Conservation (phyloP, 2,797 vertebrate species). For the Limosa lapponica region DNA sequence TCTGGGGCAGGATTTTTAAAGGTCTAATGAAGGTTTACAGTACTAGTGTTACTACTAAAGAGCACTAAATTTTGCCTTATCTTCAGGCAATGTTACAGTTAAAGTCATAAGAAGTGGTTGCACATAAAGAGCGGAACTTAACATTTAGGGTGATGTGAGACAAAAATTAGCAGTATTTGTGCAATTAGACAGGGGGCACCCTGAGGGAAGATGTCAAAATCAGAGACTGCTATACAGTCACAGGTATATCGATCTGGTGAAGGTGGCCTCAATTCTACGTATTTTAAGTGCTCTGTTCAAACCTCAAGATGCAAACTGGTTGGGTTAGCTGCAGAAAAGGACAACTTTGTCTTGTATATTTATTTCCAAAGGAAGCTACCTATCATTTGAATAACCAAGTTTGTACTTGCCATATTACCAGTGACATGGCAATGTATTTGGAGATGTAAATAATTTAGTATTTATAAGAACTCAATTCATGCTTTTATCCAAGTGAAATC, state of each 20-base stretch:
- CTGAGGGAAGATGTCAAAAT: background rate
- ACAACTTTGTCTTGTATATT: background rate
- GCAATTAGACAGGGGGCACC: accelerated
- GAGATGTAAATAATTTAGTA: background rate
- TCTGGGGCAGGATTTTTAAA: background rate
- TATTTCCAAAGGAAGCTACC: background rate
- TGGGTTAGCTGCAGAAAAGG: background rate
- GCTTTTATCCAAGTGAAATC: background rate
- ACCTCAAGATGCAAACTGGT: background rate
- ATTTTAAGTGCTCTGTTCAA: background rate
- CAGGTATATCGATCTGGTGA: background rate
- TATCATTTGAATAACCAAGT: accelerated
- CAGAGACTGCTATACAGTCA: background rate
- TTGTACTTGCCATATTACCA: background rate
- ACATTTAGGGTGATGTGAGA: accelerated
- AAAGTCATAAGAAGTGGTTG: background rate
- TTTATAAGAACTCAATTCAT: background rate
- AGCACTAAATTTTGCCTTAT: background rate
- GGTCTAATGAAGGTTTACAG: background rate
- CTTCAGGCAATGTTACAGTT: background rate
- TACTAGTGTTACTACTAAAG: background rate
- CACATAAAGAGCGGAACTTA: background rate
- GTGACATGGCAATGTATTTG: background rate
- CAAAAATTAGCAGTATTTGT: background rate
- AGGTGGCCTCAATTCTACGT: background rate